Percentiles rank a stretch among this genome's conserved stretches.
Conservation (phyloP, 2,797 vertebrate genomes). For the Garrulus glandarius region DNA sequence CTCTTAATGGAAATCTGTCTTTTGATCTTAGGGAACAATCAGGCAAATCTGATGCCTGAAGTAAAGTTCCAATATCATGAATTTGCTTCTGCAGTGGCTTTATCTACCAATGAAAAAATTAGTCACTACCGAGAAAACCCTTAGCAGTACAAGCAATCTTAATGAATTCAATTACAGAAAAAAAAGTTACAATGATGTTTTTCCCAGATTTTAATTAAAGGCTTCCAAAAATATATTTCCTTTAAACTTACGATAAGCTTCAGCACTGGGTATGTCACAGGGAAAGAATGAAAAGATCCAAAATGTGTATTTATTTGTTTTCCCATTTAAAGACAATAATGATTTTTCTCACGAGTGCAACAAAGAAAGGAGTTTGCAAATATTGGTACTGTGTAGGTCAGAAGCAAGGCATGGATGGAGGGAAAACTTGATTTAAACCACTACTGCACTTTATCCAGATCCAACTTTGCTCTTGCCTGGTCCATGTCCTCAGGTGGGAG, state of each 20-base stretch:
- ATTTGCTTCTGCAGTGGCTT: constrained; percentile 13
- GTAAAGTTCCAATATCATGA: not conserved
- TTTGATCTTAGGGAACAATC: constrained; percentile 41
- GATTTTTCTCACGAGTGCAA: not conserved
- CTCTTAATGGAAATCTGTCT: constrained; percentile 37
- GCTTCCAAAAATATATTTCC: not conserved
- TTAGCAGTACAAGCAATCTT: not conserved
- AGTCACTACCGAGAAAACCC: not conserved
- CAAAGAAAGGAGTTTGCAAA: not conserved
- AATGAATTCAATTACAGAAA: not conserved
- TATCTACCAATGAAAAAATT: not conserved
- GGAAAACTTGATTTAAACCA: not conserved
- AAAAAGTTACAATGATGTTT: not conserved
- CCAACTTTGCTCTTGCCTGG: not conserved
- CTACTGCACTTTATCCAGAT: not conserved
- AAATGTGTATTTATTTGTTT: not conserved
- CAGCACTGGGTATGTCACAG: not conserved
- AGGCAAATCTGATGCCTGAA: constrained; percentile 11
- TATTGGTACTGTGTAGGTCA: not conserved
- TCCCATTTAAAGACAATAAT: not conserved
- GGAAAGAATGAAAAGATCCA: not conserved
- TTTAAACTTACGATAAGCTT: not conserved
- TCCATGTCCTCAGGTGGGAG: not conserved
- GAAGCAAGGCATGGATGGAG: not conserved
- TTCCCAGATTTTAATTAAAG: constrained; percentile 9